Conservation (phyloP, 53 echinoderm and acorn worm species). For the Actinopyga echinites region DNA sequence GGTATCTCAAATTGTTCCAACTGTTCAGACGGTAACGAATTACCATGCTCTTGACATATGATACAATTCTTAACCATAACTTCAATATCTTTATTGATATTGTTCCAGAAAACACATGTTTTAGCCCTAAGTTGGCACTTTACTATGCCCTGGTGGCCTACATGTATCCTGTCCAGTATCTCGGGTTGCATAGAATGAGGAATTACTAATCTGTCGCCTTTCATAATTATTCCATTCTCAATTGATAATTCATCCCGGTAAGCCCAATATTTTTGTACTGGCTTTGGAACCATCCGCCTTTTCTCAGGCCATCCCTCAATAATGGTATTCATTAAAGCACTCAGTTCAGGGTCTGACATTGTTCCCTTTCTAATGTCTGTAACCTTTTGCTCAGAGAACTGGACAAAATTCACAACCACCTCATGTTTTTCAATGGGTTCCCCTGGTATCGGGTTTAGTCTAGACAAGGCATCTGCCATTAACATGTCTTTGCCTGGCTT, state of each 20-base stretch:
- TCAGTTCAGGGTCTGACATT: too few species aligned
- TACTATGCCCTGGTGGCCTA: conserved; percentile 22
- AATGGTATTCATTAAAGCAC: too few species aligned
- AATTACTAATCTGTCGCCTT: conserved; percentile 32
- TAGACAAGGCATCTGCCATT: too few species aligned
- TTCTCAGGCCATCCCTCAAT: too few species aligned
- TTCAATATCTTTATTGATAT: conserved; percentile 37
- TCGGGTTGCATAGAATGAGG: neutral
- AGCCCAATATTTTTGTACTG: neutral
- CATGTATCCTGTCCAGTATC: conserved; percentile 27
- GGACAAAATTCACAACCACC: too few species aligned
- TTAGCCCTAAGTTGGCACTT: conserved; percentile 43
- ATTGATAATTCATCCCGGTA: conserved; percentile 28
- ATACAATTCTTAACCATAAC: neutral
- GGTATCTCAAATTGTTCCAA: neutral
- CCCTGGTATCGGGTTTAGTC: too few species aligned
- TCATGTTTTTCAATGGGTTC: too few species aligned
- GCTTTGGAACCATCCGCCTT: neutral
- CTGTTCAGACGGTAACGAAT: neutral
- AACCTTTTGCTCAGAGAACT: too few species aligned
- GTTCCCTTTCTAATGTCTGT: too few species aligned
- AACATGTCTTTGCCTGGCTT: too few species aligned
- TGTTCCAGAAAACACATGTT: conserved; percentile 17
- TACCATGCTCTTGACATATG: conserved; percentile 23
- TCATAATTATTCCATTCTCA: conserved; percentile 11